These are phyloP conservation scores for Megaptera novaeangliae DNA, from an alignment of 2,113 vertebrate genomes.

Conservation along the genomic window DNA sequence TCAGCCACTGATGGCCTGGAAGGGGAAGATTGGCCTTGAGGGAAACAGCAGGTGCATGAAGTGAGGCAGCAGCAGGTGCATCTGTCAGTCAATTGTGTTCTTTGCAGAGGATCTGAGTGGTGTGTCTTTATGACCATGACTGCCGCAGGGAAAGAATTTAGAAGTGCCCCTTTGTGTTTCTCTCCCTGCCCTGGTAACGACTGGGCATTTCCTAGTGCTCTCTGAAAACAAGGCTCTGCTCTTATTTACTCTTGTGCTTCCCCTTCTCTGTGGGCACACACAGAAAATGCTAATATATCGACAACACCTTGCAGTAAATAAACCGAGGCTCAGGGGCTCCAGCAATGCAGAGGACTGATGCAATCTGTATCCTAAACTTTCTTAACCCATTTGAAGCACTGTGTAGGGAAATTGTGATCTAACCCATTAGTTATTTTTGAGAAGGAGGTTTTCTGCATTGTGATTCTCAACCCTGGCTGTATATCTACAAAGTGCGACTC, in stretches of 20 bases:
- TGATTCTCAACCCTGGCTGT: neutral
- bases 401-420: neutral
- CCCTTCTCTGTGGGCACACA: neutral
- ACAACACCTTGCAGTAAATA: neutral
- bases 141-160: neutral
- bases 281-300: neutral
- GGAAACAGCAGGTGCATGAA: fast-evolving
- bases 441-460: neutral
- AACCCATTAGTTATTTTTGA: neutral
- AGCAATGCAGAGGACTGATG: neutral
- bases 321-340: neutral
- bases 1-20: neutral
- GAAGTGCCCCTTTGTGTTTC: neutral
- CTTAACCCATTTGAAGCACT: neutral
- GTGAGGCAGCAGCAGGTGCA: neutral
- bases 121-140: neutral
- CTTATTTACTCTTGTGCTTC: neutral
- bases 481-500: neutral
- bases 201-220: neutral
- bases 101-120: neutral
- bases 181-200: neutral
- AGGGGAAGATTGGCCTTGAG: neutral
- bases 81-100: neutral
- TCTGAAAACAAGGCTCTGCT: neutral
- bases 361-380: neutral